Evolutionary conservation across 2,797 vertebrate species (phyloP), one percentile per base, ranked within the genome.

Genomic region (Poeciliopsis paucimaculata): DNA sequence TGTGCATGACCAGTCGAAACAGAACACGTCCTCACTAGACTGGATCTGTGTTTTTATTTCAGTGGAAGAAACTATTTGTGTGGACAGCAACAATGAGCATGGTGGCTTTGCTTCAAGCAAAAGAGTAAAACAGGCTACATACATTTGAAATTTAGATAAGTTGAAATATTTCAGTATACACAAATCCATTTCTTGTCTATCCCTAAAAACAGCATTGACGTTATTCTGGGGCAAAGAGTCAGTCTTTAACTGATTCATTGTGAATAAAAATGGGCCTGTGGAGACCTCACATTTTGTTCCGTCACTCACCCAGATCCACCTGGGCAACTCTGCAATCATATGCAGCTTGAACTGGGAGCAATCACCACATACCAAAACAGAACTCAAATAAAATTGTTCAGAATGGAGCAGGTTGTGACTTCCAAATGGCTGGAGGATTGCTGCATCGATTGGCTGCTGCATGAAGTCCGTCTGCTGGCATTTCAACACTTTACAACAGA

Each of bases 391-490:
- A 28, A 71, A 71, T 28, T 15, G 39, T 70, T 43, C 39, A 70
- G 62, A 68, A 41, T 71, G 39, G 28, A 20, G 26, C 47, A 34
- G 74, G 55, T 28, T 45, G 41, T 45, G 64, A 77, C 76, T 53
- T 53, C 20, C 46, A 41, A 77, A 45, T 6, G 1, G n/a, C 76
- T 15, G 16, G 66, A 77, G 76, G 66, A 45, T 13, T 6, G 9
- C n/a, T 23, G n/a, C 39, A 77, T 77, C 66, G 66, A 77, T 72
- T 28, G 43, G 36, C 66, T 28, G 66, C 64, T 26, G 64, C 46
- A 7, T n/a, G 13, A 77, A 53, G 12, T 57, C 39, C 1, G 4
- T 39, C 34, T 18, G 16, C 46, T 70, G 76, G 26, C 64, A 41
- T 71, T 77, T 77, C 46, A 15, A 76, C 28, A 47, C 43, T 60